A percentile compares a stretch with the other conserved stretches of the same genome.
phyloP scores from a whole-genome alignment of 2,113 vertebrate species.

The Capreolus pygargus region DNA sequence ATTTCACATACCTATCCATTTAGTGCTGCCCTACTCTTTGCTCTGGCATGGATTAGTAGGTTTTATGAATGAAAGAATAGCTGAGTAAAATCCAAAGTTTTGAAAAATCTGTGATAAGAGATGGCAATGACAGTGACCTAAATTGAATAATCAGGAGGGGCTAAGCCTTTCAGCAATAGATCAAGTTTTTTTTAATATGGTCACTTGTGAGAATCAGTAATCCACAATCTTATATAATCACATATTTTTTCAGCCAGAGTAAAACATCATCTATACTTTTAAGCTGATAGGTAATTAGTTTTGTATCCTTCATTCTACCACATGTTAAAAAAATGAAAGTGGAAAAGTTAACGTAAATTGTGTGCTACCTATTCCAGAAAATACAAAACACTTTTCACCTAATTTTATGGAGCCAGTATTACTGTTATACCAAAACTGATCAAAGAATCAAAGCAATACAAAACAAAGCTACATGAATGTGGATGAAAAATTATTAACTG shows the following conservation, averaged over 20 bases:
- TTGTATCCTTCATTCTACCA: not conserved
- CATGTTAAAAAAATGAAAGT: not conserved
- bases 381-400: not conserved
- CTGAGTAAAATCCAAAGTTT: not conserved
- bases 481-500: not conserved
- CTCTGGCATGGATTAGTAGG: not conserved
- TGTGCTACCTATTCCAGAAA: not conserved
- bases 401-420: not conserved
- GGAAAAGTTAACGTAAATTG: not conserved
- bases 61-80: not conserved
- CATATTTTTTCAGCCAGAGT: not conserved
- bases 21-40: not conserved
- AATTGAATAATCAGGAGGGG: not conserved
- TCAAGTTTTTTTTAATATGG: not conserved
- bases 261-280: not conserved
- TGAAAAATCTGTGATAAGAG: not conserved
- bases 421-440: not conserved
- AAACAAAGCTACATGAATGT: not conserved
- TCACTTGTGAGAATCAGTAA: not conserved
- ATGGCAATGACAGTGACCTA: not conserved
- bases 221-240: not conserved
- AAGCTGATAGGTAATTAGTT: not conserved
- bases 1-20: not conserved
- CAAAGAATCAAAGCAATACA: not conserved
- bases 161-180: not conserved